Evolutionary conservation across 2,888 invertebrate species (phyloP).

Genomic region (Eupithecia dodoneata): DNA sequence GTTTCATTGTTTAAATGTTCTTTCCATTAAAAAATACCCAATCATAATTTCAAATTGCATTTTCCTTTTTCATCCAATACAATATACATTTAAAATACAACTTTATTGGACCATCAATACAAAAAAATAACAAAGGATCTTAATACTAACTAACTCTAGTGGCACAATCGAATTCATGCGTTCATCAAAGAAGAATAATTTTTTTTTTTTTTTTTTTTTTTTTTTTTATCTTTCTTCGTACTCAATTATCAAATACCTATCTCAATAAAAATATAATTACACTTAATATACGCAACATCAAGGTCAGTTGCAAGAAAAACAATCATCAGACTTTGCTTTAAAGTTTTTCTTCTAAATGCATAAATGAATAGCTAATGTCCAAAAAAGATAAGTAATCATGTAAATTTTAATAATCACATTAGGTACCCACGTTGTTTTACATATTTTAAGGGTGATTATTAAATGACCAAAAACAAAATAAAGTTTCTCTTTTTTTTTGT

Average conservation of each 20-base stretch:
- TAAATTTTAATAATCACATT: neutral
- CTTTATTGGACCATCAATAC: no score
- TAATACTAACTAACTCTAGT: no score
- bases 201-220: no score
- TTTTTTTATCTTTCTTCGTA: no score
- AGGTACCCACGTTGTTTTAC: neutral
- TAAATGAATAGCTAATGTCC: neutral
- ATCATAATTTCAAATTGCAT: neutral
- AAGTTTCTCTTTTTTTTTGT: neutral
- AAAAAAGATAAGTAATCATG: neutral
- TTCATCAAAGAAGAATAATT: no score
- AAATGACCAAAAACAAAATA: neutral
- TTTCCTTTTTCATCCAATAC: no score
- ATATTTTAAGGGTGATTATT: neutral
- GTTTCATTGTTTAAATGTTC: neutral
- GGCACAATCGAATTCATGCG: no score
- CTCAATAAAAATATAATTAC: neutral
- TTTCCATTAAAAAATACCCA: neutral
- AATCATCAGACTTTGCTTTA: neutral
- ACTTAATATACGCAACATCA: neutral
- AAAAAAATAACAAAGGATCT: no score
- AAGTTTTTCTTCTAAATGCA: constrained; percentile 1
- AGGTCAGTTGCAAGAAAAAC: neutral
- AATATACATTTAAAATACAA: no score
- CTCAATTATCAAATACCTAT: neutral